Conservation (phyloP, 2,797 vertebrate species). For the Peromyscus attwateri region DNA sequence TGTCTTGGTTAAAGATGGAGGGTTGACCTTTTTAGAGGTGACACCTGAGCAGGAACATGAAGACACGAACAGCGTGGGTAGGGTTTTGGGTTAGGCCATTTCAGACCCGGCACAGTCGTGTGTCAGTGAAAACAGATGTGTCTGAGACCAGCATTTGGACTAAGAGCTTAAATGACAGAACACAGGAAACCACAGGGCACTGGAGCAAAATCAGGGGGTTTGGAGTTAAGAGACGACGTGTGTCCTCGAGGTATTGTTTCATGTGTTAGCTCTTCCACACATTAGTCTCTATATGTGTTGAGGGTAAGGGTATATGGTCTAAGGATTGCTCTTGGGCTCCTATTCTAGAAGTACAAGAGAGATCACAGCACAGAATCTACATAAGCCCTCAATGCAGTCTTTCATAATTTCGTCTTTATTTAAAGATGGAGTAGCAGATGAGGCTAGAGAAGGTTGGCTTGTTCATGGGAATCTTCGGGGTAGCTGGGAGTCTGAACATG, state of each 20-base stretch:
- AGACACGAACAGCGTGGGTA: not conserved
- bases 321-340: not conserved
- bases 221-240: not conserved
- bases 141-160: not conserved
- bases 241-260: not conserved
- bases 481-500: not conserved
- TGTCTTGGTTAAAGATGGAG: not conserved
- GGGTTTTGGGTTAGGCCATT: not conserved
- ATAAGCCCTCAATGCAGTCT: not conserved
- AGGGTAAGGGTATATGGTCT: not conserved
- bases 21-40: not conserved
- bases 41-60: not conserved
- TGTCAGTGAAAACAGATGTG: not conserved
- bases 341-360: not conserved
- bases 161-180: not conserved
- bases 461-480: not conserved
- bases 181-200: rapidly evolving
- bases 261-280: not conserved
- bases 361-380: not conserved
- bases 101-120: not conserved
- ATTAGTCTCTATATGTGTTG: not conserved
- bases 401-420: not conserved
- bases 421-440: not conserved
- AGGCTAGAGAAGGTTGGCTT: not conserved
- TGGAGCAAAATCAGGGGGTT: not conserved